Percentiles rank a stretch among this genome's conserved stretches.
Conservation (phyloP, 2,113 vertebrate genomes). For the Grammomys surdaster region DNA sequence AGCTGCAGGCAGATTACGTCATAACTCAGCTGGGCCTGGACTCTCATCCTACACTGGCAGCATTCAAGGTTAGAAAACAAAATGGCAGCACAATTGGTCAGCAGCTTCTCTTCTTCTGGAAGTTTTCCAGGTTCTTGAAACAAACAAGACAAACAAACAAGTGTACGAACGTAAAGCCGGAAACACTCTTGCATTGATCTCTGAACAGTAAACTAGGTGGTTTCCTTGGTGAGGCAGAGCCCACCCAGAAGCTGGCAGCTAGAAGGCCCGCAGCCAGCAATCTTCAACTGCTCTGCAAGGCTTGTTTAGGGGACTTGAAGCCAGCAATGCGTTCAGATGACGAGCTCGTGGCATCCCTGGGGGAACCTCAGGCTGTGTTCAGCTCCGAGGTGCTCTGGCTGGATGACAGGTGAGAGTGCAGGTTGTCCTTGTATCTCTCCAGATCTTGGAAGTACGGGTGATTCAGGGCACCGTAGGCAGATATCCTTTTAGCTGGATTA, state of each 20-base stretch:
- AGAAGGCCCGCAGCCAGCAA: constrained; percentile 71
- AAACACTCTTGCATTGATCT: constrained; percentile 89
- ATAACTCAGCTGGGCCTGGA: constrained; percentile 84
- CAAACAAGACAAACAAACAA: constrained; percentile 78
- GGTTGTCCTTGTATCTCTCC: constrained; percentile 93
- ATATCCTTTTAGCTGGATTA: constrained; percentile 97
- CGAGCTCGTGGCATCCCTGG: constrained; percentile 71
- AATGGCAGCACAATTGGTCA: constrained; percentile 89
- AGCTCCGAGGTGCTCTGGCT: constrained; percentile 93
- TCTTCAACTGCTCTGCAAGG: constrained; percentile 74
- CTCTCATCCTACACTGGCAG: constrained; percentile 85
- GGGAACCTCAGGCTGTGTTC: constrained; percentile 89
- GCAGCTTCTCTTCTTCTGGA: constrained; percentile 89
- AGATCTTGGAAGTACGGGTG: constrained; percentile 97
- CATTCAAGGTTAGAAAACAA: constrained; percentile 84
- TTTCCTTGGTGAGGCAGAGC: constrained; percentile 84
- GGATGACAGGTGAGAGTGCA: constrained; percentile 92
- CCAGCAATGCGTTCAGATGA: constrained; percentile 68
- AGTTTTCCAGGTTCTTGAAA: constrained; percentile 86
- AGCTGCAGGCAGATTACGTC: constrained; percentile 86
- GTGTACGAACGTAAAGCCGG: constrained; percentile 85
- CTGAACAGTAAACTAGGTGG: constrained; percentile 85
- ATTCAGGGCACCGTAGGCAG: constrained; percentile 95
- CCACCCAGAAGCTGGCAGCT: constrained; percentile 79
- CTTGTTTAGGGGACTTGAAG: constrained; percentile 73